Base-by-base conservation (phyloP, 2,797 vertebrate genomes). In the Tadarida brasiliensis region DNA sequence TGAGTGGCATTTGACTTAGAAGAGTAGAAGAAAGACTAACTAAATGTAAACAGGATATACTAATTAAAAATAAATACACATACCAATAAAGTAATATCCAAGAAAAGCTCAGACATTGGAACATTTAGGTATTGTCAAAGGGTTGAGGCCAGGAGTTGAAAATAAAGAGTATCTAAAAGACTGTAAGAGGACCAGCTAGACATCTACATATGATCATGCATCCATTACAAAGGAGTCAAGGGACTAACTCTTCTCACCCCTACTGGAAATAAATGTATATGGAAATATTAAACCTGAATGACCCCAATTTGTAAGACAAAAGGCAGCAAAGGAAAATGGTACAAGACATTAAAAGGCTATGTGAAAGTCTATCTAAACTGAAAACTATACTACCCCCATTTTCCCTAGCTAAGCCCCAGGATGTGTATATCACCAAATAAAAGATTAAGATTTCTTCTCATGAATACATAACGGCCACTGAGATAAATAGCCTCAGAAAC, bases 21-120 rank as follows among this genome's bases (percentile, higher is more conserved):
- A 74, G 33, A 73, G 16, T 33, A 20, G 44, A 93, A 57, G 11
- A 71, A 78, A 80, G 33, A 91, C 9, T n/a, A 88, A 57, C 11
- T 49, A 67, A 87, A 63, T 49, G 20, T 92, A 92, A 85, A 68
- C 12, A 74, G 22, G 5, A 89, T 8, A 56, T 16, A 20, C 2
- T 63, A n/a, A 78, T 63, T 59, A 86, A 80, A 95, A 56, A 70
- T 86, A 63, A 51, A n/a, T 19, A 91, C 86, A n/a, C 17, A 68
- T 9, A 68, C 4, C 15, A 22, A 82, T 7, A 22, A 20, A 78
- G 3, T 4, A 78, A 26, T 39, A 30, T 16, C 6, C 15, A 74
- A 74, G 20, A 17, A 93, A 68, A 51, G 20, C 54, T 88, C 47
- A 65, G 44, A 70, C 14, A 22, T 1, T 76, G 71, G 28, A 73